Base-by-base conservation (phyloP, 2,888 invertebrate species). In the Norana najaformis region DNA sequence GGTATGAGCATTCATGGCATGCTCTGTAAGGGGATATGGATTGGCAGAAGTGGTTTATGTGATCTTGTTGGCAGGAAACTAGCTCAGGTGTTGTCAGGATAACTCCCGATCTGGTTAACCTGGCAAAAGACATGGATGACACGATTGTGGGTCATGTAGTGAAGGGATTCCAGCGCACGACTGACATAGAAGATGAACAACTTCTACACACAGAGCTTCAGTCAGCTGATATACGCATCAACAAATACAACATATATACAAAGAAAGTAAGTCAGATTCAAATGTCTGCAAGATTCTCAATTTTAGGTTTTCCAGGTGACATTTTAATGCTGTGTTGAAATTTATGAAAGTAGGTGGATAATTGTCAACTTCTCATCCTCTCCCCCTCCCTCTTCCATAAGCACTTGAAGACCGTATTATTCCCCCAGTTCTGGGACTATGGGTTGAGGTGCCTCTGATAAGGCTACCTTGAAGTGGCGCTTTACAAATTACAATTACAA, bases 141-240 rank as follows among this genome's bases (percentile, higher is more conserved):
- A 93, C 96, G 37, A 95, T 96, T 89, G 95, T 96, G 85, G 96
- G 96, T 92, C 96, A 97, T 93, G 95, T 96, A 90, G 95, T 96
- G 2, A 94, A 95, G 85, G 96, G 96, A 11, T 95, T 96, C 92
- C 93, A 96, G 35, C 96, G 96, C 92, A 95, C 96, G 90, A 95
- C 96, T 91, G 96, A 96, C 93, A 93, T 96, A 38, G 94, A 95
- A 34, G 96, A 96, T 90, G 94, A 95, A 90, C 93, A 94, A 91
- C 92, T 94, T 13, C 82, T 95, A 14, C 91, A 92, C 11, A 94
- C 94, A 0, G 92, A 93, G 20, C 93, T 93, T 90, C 93, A 95
- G n/a, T 95, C 96, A 92, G 95, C 95, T 83, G 95, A 95, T 36
- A 95, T 96, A 89, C 94, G 96, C 90, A 95, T 96, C 92, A 96